phyloP scores from a whole-genome alignment of 2,797 vertebrate genomes.

The Microtus obscurus region DNA sequence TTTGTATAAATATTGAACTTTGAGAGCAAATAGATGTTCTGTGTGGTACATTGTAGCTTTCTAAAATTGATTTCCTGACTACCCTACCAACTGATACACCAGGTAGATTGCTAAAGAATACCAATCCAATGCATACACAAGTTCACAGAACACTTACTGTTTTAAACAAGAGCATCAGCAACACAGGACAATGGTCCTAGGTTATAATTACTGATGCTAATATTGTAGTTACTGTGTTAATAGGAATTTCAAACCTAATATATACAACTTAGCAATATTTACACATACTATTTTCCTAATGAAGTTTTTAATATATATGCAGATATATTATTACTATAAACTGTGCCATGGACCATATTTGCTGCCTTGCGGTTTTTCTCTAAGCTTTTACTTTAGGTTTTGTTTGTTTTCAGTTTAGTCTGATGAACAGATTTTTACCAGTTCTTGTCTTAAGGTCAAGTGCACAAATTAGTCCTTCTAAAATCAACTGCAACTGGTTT shows the following conservation, averaged over 20 bases:
- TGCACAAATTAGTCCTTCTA: background rate
- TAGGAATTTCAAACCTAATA: background rate
- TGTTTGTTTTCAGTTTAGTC: background rate
- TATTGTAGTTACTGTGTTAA: background rate
- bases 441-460: background rate
- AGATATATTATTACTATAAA: constrained; percentile 1
- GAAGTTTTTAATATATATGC: background rate
- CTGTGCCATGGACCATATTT: background rate
- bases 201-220: background rate
- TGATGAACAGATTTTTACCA: background rate
- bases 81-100: background rate
- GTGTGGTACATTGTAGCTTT: background rate
- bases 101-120: background rate
- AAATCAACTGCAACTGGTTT: constrained; percentile 45
- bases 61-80: background rate
- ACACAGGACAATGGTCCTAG: background rate
- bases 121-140: background rate
- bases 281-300: constrained; percentile 1
- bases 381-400: background rate
- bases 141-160: background rate
- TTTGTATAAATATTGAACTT: constrained; percentile 30
- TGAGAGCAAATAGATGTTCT: background rate
- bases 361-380: background rate
- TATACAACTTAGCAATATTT: background rate
- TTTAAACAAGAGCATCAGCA: background rate